Percentiles rank a stretch among this genome's conserved stretches.
Conservation (phyloP, 2,113 vertebrate species). For the Pseudopipra pipra region DNA sequence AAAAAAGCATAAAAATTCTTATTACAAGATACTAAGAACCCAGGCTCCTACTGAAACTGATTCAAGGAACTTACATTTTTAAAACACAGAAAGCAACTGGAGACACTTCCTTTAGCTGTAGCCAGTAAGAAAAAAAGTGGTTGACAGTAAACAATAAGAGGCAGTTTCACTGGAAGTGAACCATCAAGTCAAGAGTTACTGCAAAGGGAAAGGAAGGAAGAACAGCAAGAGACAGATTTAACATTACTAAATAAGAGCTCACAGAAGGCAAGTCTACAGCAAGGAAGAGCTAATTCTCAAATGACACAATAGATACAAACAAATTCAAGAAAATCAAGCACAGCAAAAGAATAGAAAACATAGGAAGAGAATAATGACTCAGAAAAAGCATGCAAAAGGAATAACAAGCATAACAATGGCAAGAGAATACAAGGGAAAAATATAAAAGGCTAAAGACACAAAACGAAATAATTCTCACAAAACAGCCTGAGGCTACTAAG, state of each 20-base stretch:
- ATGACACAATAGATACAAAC: slow-evolving; percentile 2
- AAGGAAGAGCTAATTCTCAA: slow-evolving; percentile 29
- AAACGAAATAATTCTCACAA: neutral
- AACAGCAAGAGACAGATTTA: neutral
- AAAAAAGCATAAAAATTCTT: neutral
- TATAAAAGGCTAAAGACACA: neutral
- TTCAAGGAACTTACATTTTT: neutral
- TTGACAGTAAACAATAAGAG: neutral
- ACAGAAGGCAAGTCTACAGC: neutral
- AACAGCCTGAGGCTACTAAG: neutral
- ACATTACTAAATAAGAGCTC: neutral
- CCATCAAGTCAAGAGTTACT: neutral
- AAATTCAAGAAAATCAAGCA: slow-evolving; percentile 9
- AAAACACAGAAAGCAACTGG: neutral
- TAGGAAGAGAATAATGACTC: neutral
- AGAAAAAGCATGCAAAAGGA: neutral
- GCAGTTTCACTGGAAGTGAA: neutral
- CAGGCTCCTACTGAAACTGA: neutral
- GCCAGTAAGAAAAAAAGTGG: neutral
- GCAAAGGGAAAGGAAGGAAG: neutral
- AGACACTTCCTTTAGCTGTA: neutral
- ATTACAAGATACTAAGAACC: neutral
- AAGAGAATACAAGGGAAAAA: neutral
- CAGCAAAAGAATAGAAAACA: neutral
- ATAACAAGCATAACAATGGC: neutral